Evolutionary conservation across 2,888 invertebrate genomes (phyloP).

Genomic region (Coleophora flavipennella): DNA sequence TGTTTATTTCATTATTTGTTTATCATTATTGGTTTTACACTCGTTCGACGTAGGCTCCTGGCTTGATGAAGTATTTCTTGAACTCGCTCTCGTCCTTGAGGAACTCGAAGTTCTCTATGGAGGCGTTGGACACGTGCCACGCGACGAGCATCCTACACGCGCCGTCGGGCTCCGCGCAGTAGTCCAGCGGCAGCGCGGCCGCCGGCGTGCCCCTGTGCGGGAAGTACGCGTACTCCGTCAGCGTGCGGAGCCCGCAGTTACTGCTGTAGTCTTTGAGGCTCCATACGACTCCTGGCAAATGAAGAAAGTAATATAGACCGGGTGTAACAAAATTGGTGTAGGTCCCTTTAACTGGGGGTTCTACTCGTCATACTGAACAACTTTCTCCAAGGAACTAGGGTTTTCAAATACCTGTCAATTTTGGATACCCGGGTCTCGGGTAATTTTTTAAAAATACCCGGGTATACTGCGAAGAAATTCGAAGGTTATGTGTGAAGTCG

Average conservation of each 20-base stretch:
- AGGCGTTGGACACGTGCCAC: conserved; percentile 53
- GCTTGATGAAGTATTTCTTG: conserved; percentile 43
- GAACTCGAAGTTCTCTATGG: conserved; percentile 56
- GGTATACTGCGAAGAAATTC: too few species aligned
- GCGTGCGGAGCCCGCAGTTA: conserved; percentile 43
- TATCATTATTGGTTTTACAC: too few species aligned
- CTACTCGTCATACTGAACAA: too few species aligned
- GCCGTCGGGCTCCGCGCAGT: conserved; percentile 45
- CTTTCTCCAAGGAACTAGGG: too few species aligned
- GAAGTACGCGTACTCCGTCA: conserved; percentile 54
- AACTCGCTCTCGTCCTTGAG: conserved; percentile 45
- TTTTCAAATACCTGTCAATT: too few species aligned
- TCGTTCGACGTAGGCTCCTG: conserved; percentile 4
- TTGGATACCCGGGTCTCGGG: too few species aligned
- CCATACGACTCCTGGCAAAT: conserved; percentile 36
- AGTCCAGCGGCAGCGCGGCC: conserved; percentile 38
- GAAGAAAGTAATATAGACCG: too few species aligned
- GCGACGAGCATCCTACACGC: conserved; percentile 50
- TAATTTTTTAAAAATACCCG: too few species aligned
- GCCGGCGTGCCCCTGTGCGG: conserved; percentile 30
- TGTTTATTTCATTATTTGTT: too few species aligned
- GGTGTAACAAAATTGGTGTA: too few species aligned
- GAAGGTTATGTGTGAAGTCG: too few species aligned
- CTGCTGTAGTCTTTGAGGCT: conserved; percentile 37
- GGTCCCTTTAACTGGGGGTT: too few species aligned